These are phyloP conservation scores for Melolontha melolontha DNA, from an alignment of 2,888 invertebrate genomes.

Conservation along the genomic window DNA sequence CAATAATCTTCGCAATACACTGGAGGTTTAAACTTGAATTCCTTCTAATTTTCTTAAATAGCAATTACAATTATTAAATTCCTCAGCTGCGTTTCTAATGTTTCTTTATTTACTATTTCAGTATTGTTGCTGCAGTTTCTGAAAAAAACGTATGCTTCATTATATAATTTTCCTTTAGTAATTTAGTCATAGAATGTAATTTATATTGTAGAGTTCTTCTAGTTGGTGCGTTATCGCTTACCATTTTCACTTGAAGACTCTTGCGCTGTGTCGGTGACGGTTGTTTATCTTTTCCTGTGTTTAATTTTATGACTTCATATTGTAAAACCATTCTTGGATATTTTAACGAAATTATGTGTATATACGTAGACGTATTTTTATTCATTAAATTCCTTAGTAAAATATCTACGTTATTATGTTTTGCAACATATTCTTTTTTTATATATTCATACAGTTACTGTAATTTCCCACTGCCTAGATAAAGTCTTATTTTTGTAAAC, in stretches of 20 bases:
- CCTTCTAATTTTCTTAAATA: background rate
- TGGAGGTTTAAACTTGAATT: background rate
- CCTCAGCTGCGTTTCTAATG: background rate
- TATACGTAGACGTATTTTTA: conserved; percentile 14
- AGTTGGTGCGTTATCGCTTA: conserved; percentile 1
- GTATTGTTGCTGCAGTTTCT: too few relatives aligned
- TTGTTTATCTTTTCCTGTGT: background rate
- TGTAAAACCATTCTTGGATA: background rate
- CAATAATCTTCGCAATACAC: conserved; percentile 21
- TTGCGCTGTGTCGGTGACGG: background rate
- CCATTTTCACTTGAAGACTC: conserved; percentile 2
- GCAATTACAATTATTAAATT: conserved; percentile 1
- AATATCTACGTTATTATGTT: too few relatives aligned
- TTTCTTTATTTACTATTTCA: background rate
- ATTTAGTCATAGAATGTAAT: background rate
- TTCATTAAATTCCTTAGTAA: conserved; percentile 13
- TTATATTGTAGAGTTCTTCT: background rate
- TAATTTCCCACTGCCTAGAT: too few relatives aligned
- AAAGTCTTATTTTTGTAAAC: too few relatives aligned
- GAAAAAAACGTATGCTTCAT: too few relatives aligned
- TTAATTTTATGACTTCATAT: too few relatives aligned
- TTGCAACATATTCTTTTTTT: too few relatives aligned
- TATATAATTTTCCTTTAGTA: too few relatives aligned
- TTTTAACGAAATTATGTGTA: background rate
- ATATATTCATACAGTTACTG: too few relatives aligned